Evolutionary conservation across 2,797 vertebrate species (phyloP).

Genomic region (Tapirus indicus): DNA sequence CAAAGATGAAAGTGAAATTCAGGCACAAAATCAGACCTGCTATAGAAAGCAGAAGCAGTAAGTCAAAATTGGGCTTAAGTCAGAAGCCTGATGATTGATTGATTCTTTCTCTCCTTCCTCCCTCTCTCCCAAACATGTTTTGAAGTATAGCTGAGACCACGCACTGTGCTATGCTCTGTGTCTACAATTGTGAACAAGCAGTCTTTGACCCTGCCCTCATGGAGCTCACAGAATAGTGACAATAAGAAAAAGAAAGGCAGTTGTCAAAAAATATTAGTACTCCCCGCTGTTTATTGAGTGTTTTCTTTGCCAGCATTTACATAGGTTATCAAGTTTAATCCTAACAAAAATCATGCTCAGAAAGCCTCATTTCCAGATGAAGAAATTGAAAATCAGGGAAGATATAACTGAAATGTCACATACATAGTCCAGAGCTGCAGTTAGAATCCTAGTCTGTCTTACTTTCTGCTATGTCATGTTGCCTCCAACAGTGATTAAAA

Average conservation of each 20-base stretch:
- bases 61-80: background rate
- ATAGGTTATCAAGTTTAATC: background rate
- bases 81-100: background rate
- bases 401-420: background rate
- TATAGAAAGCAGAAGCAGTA: background rate
- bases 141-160: background rate
- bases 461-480: background rate
- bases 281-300: background rate
- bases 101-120: background rate
- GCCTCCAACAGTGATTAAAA: background rate
- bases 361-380: slow-evolving; percentile 23
- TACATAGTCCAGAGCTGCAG: background rate
- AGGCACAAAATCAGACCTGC: background rate
- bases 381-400: background rate
- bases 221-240: background rate
- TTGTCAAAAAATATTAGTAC: background rate
- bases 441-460: background rate
- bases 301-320: background rate
- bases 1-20: background rate
- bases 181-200: background rate
- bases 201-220: background rate
- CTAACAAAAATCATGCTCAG: background rate
- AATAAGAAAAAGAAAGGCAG: background rate
- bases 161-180: background rate
- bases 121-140: background rate